Percentiles rank a stretch among this genome's conserved stretches.
These are phyloP conservation scores for Urocolius indicus DNA, from an alignment of 2,113 vertebrate genomes.

Conservation along the genomic window DNA sequence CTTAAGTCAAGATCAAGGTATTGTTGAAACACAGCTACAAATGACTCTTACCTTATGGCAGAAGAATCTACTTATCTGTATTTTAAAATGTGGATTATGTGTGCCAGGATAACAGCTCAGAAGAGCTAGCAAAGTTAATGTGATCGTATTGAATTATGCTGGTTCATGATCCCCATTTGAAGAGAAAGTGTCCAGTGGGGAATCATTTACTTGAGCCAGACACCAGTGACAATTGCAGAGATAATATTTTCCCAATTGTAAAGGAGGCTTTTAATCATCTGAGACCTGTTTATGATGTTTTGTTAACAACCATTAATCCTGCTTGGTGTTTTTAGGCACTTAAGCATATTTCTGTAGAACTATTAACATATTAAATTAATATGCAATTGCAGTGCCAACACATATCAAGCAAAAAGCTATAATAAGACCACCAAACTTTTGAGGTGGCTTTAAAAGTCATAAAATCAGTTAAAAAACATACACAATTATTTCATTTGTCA, in stretches of 20 bases:
- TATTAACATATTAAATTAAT: constrained; percentile 51
- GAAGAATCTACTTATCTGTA: constrained; percentile 21
- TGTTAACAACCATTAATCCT: not conserved
- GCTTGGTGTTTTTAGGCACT: constrained; percentile 32
- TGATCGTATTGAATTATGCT: not conserved
- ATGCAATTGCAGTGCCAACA: not conserved
- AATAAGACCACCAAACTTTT: not conserved
- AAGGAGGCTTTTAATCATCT: not conserved
- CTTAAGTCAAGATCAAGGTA: not conserved
- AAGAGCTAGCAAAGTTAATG: not conserved
- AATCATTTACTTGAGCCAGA: constrained; percentile 32
- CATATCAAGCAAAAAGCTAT: not conserved
- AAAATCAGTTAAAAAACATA: not conserved
- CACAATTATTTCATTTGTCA: not conserved
- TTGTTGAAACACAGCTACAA: constrained; percentile 9
- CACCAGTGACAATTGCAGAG: constrained; percentile 40
- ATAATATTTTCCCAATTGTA: constrained; percentile 24
- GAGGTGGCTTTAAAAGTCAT: not conserved
- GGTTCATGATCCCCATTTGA: not conserved
- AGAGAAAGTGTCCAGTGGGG: not conserved
- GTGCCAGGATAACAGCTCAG: not conserved
- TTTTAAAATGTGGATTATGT: not conserved
- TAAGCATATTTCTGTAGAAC: constrained; percentile 26
- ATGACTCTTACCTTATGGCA: not conserved
- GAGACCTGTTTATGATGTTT: not conserved